These are phyloP conservation scores for Margarornis squamiger DNA, from an alignment of 2,797 vertebrate species.

Conservation along the genomic window DNA sequence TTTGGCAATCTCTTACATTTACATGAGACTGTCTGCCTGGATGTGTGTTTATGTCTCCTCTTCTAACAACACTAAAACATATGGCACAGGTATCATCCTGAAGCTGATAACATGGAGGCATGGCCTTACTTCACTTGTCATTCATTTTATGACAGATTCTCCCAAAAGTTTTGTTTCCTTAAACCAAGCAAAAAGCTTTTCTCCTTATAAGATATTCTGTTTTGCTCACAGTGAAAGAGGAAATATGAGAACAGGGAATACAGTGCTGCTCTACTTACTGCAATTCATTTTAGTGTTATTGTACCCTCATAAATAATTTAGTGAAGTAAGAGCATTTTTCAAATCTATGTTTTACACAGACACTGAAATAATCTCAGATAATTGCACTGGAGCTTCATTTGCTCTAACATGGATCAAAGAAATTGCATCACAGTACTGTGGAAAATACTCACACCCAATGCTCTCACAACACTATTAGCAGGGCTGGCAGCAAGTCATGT, in stretches of 20 bases:
- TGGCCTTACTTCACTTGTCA: background rate
- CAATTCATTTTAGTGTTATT: background rate
- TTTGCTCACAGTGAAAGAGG: background rate
- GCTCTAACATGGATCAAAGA: background rate
- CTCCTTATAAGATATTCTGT: background rate
- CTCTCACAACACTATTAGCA: background rate
- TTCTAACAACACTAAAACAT: background rate
- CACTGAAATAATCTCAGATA: slow-evolving; percentile 18
- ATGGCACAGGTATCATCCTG: background rate
- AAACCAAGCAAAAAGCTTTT: background rate
- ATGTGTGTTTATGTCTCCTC: background rate
- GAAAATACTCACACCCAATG: background rate
- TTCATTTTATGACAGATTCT: background rate
- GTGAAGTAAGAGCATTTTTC: background rate
- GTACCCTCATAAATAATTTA: slow-evolving; percentile 29
- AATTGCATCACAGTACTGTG: background rate
- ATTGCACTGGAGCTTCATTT: slow-evolving; percentile 27
- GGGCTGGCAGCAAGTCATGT: background rate
- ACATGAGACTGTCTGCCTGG: background rate
- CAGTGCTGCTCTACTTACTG: background rate
- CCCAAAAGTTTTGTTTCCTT: background rate
- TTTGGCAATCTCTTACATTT: background rate
- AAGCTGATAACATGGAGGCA: background rate
- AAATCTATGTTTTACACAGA: background rate
- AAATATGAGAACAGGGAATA: background rate